Base-by-base conservation (phyloP, 2,888 invertebrate species). In the Eilema griseolum region DNA sequence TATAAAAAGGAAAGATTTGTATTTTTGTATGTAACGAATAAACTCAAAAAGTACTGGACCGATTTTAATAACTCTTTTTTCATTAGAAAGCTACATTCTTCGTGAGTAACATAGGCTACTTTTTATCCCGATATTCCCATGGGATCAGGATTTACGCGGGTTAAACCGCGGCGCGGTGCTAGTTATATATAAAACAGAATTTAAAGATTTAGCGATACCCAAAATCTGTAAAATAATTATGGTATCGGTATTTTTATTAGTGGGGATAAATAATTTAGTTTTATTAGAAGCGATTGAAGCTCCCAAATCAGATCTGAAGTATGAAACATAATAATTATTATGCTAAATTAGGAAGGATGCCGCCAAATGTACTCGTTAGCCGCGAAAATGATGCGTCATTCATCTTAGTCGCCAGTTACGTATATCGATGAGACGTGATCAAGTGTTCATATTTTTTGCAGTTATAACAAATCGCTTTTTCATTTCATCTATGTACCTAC, bases 361-460 rank as follows among this genome's bases (percentile, higher is more conserved):
- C 20, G n/a, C 52, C 52, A 52, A n/a, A 52, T n/a, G n/a, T 52
- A 52, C 52, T 52, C 20, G 52, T 52, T 52, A 52, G n/a, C 1
- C 16, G 20, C 52, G 10, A 52, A 52, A 3, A n/a, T 52, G 52
- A 20, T 52, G 52, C 7, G 20, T 52, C 52, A 52, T 52, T 2
- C n/a, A 52, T n/a, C 52, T 52, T 52, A 52, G 52, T 52, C 52
- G 52, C 52, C 52, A 52, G 52, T 52, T 52, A 52, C 52, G 52
- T 52, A 52, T 52, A 52, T 10, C 10, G n/a, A 52, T 10, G 52
- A 20, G 52, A 52, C n/a, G 20, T 41, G 41, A 41, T 16, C 14
- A 41, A 28, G 28, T 28, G 33, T 1, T 33, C 16, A 20, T 16
- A 33, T 46, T 52, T 52, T 52, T 52, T 52, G n/a, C 10, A 52